Percentiles rank a stretch among this genome's conserved stretches.
These are phyloP conservation scores for Arnoldichthys spilopterus DNA, from an alignment of 2,797 vertebrate genomes.

Conservation along the genomic window DNA sequence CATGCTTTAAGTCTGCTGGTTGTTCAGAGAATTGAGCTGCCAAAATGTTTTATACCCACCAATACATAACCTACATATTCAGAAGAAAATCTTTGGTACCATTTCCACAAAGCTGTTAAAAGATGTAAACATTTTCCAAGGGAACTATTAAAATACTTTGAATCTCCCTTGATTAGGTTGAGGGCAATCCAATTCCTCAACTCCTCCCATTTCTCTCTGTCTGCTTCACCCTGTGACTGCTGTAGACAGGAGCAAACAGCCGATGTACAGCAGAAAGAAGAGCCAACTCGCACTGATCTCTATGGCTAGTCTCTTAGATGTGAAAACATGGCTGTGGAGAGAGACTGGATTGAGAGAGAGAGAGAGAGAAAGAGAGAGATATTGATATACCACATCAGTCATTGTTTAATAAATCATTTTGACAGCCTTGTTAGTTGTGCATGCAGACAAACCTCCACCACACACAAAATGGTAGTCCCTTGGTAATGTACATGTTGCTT, in stretches of 20 bases:
- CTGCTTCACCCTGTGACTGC: background rate
- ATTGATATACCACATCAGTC: conserved; percentile 9
- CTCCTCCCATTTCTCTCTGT: background rate
- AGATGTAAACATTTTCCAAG: background rate
- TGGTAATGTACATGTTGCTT: conserved; percentile 17
- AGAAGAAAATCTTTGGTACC: background rate
- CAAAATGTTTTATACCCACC: background rate
- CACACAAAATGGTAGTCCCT: conserved; percentile 3
- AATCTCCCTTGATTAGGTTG: conserved; percentile 3
- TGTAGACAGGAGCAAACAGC: conserved; percentile 5
- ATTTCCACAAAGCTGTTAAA: background rate
- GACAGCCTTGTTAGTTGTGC: conserved; percentile 16
- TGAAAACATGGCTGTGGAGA: background rate
- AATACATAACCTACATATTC: background rate
- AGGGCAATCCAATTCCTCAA: conserved; percentile 19
- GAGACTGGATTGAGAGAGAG: background rate
- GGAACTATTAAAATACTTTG: background rate
- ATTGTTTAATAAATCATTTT: conserved; percentile 26
- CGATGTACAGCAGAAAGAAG: conserved; percentile 3
- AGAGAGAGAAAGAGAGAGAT: too few species aligned
- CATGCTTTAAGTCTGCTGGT: background rate
- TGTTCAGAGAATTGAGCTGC: background rate
- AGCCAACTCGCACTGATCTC: conserved; percentile 6
- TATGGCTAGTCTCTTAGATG: background rate
- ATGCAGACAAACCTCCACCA: conserved; percentile 14